phyloP scores from a whole-genome alignment of 2,888 invertebrate species.

The Nysson spinosus region DNA sequence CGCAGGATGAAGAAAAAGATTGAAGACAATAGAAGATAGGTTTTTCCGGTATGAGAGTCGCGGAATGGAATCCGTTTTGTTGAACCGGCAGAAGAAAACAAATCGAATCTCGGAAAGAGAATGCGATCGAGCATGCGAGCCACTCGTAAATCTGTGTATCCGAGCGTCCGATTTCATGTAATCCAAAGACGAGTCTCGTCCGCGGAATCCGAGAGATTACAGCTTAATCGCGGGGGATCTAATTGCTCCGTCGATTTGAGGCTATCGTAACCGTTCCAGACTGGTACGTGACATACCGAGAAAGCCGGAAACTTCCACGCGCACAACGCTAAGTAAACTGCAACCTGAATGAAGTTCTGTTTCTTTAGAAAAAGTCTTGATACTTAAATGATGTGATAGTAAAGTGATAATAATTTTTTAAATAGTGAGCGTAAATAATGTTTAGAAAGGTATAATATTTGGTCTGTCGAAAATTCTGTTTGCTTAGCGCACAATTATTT shows the following conservation, averaged over 20 bases:
- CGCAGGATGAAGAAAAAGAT: too few relatives aligned
- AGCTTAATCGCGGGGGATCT: conserved; percentile 35
- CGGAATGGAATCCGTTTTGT: neutral
- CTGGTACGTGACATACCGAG: conserved; percentile 28
- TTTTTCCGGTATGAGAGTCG: neutral
- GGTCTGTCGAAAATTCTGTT: too few relatives aligned
- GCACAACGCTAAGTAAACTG: too few relatives aligned
- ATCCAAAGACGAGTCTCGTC: conserved; percentile 32
- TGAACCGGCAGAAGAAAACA: neutral
- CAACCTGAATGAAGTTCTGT: too few relatives aligned
- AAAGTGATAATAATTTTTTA: too few relatives aligned
- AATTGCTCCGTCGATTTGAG: conserved; percentile 35
- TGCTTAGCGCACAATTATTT: too few relatives aligned
- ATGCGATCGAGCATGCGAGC: neutral
- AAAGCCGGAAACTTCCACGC: conserved; percentile 18
- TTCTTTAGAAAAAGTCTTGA: too few relatives aligned
- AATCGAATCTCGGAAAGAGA: neutral
- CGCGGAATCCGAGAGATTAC: conserved; percentile 37
- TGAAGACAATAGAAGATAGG: too few relatives aligned
- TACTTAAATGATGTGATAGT: too few relatives aligned
- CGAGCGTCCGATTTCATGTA: conserved; percentile 17
- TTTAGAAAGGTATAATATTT: too few relatives aligned
- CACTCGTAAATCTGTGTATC: conserved; percentile 12
- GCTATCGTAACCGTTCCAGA: conserved; percentile 31
- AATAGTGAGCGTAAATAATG: too few relatives aligned